Conservation (phyloP, 2,113 vertebrate genomes). For the Hippotragus niger region DNA sequence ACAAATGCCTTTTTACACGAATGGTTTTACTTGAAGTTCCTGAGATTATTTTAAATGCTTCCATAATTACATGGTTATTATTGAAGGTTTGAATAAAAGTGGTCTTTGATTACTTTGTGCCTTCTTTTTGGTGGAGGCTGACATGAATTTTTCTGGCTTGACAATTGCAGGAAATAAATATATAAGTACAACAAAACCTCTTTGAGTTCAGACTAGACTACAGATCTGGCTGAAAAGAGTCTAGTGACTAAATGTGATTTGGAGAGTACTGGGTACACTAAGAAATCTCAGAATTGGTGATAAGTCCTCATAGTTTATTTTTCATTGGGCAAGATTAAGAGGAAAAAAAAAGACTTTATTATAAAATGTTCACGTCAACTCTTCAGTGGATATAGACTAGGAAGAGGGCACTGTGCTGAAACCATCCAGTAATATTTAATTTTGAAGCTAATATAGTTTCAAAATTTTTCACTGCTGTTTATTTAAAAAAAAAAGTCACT, state of each 20-base stretch:
- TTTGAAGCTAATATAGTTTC: conserved; percentile 11
- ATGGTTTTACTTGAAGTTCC: neutral
- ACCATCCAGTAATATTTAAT: neutral
- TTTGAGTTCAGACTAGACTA: neutral
- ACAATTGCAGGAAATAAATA: neutral
- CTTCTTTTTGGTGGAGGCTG: neutral
- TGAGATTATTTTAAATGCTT: neutral
- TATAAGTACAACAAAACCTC: neutral
- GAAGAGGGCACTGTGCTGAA: neutral
- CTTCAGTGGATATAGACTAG: neutral
- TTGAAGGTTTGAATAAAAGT: neutral
- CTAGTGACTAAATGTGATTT: neutral
- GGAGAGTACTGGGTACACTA: neutral
- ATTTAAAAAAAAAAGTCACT: conserved; percentile 7
- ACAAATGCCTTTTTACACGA: conserved; percentile 4
- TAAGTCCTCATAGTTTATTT: neutral
- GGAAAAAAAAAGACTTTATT: neutral
- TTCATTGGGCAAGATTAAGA: neutral
- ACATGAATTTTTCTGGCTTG: neutral
- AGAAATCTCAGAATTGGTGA: neutral
- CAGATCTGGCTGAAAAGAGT: neutral
- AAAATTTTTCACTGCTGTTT: conserved; percentile 17
- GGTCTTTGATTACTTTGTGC: conserved; percentile 8
- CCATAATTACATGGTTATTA: conserved; percentile 38
- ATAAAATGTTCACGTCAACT: neutral